Conservation (phyloP, 2,888 invertebrate genomes). For the Philhelius pedissequus region DNA sequence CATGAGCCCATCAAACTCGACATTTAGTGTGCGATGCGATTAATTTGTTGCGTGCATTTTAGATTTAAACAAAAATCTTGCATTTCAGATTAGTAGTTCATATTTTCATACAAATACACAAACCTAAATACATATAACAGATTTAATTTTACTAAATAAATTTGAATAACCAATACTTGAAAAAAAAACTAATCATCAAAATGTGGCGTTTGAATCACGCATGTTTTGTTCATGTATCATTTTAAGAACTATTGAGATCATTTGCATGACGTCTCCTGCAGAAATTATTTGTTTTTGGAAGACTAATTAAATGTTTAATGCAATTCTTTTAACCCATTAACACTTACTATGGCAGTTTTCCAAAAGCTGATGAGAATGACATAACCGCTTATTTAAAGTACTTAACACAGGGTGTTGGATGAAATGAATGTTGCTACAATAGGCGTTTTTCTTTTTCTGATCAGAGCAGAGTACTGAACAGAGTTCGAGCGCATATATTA, state of each 20-base stretch:
- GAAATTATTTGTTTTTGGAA: too few species aligned
- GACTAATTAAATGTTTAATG: neutral
- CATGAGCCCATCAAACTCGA: conserved; percentile 14
- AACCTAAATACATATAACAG: neutral
- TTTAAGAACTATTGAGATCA: neutral
- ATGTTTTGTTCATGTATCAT: neutral
- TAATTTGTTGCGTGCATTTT: neutral
- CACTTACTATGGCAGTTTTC: too few species aligned
- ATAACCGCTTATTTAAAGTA: too few species aligned
- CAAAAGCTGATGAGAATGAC: too few species aligned
- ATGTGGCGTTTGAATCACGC: neutral
- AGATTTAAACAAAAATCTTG: neutral
- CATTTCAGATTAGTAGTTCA: neutral
- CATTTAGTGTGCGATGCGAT: neutral
- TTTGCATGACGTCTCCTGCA: neutral
- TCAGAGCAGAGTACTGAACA: too few species aligned
- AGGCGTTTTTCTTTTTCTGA: too few species aligned
- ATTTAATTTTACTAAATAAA: neutral
- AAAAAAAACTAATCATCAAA: neutral
- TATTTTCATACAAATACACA: neutral
- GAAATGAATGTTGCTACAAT: too few species aligned
- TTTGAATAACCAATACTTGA: neutral
- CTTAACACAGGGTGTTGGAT: too few species aligned
- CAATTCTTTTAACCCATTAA: neutral
- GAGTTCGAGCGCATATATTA: too few species aligned